A percentile compares a stretch with the other conserved stretches of the same genome.
Evolutionary conservation across 2,797 vertebrate species (phyloP).

Genomic region (Muscicapa striata): DNA sequence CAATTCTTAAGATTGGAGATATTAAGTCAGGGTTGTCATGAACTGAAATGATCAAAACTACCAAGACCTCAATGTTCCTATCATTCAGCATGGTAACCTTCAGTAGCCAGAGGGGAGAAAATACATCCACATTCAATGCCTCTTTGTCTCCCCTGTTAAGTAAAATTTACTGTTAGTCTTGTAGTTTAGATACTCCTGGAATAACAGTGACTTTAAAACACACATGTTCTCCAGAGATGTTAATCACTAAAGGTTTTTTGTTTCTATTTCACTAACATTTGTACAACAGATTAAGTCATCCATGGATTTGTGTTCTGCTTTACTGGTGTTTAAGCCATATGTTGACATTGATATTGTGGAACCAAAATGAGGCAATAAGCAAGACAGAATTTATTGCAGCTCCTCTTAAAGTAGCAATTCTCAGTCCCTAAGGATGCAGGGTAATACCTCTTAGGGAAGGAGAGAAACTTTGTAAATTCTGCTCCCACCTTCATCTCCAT

Average conservation of each 20-base stretch:
- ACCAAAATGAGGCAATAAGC: background rate
- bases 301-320: background rate
- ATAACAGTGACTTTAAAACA: background rate
- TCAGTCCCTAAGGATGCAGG: accelerated
- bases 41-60: background rate
- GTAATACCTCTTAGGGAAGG: background rate
- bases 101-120: background rate
- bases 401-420: background rate
- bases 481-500: background rate
- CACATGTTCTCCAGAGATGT: background rate
- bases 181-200: background rate
- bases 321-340: background rate
- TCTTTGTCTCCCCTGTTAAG: background rate
- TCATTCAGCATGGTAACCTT: background rate
- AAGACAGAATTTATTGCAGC: background rate
- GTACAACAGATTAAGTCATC: background rate
- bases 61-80: background rate
- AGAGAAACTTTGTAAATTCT: background rate
- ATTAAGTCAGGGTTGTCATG: background rate
- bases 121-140: background rate
- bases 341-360: background rate
- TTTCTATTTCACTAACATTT: background rate
- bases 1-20: background rate
- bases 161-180: background rate
- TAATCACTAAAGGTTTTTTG: background rate